A percentile compares a stretch with the other conserved stretches of the same genome.
Conservation (phyloP, 1,140 invertebrate species). For the Hylaeus volcanicus region DNA sequence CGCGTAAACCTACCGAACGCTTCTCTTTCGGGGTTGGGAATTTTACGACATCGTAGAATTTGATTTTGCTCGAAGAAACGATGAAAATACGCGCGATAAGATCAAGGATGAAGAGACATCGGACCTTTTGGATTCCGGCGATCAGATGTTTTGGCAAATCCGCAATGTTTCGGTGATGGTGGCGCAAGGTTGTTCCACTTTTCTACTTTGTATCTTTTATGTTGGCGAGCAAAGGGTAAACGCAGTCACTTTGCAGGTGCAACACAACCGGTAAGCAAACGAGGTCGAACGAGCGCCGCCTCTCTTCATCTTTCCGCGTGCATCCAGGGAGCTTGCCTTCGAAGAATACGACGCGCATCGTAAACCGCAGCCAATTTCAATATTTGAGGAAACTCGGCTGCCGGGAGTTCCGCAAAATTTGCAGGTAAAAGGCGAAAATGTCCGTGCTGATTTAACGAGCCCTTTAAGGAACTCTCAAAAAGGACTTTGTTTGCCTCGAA, state of each 20-base stretch:
- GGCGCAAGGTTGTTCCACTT: conserved; percentile 9
- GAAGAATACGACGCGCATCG: conserved; percentile 60
- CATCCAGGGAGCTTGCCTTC: conserved; percentile 33
- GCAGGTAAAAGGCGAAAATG: conserved; percentile 64
- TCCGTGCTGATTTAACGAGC: conserved; percentile 61
- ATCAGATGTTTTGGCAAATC: no score
- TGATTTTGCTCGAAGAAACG: no score
- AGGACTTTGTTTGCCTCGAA: conserved; percentile 36
- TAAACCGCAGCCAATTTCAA: conserved; percentile 65
- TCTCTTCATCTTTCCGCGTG: conserved; percentile 24
- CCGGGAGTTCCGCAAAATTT: conserved; percentile 61
- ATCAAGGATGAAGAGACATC: no score
- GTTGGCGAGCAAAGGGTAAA: conserved; percentile 9
- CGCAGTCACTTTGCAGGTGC: conserved; percentile 22
- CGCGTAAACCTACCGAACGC: conserved; percentile 9
- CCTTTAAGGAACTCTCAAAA: conserved; percentile 39
- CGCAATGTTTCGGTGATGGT: background rate
- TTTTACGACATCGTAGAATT: background rate
- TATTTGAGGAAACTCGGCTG: conserved; percentile 67
- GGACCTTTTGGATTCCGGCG: no score
- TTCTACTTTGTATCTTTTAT: background rate
- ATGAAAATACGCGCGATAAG: no score
- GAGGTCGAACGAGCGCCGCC: conserved; percentile 43
- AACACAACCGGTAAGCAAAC: conserved; percentile 18
- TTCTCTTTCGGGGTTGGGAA: background rate